Percentiles rank a stretch among this genome's conserved stretches.
Conservation (phyloP, 2,888 invertebrate genomes). For the Leucophenga maculata region DNA sequence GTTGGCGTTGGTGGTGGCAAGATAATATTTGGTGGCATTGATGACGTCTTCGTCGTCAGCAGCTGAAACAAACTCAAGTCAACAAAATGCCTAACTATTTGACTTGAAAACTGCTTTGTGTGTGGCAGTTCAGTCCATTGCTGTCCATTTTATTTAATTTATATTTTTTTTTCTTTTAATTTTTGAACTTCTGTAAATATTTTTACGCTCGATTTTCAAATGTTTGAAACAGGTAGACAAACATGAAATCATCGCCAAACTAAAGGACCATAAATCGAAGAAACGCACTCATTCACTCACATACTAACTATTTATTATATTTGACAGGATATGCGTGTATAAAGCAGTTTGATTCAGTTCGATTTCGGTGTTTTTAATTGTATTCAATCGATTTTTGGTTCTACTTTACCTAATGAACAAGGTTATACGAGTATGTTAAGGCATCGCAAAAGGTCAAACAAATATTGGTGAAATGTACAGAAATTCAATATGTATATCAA, state of each 20-base stretch:
- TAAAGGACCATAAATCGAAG: not conserved
- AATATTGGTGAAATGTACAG: not conserved
- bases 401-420: conserved; percentile 13
- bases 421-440: not conserved
- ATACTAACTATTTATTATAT: no score
- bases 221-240: not conserved
- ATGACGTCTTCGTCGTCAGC: not conserved
- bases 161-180: no score
- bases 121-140: conserved; percentile 46
- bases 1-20: conserved; percentile 1
- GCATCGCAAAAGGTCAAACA: conserved; percentile 6
- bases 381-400: conserved; percentile 25
- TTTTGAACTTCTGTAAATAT: conserved; percentile 24
- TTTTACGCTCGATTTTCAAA: conserved; percentile 31
- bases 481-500: conserved; percentile 10
- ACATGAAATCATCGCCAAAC: no score
- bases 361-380: conserved; percentile 21
- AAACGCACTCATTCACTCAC: not conserved
- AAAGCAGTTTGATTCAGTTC: not conserved
- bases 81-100: not conserved
- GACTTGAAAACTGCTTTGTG: conserved; percentile 1
- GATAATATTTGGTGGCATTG: not conserved
- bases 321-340: conserved; percentile 15
- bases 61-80: not conserved
- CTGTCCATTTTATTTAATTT: no score